These are phyloP conservation scores for Drosophila putrida DNA, from an alignment of 2,888 invertebrate species.

Conservation along the genomic window DNA sequence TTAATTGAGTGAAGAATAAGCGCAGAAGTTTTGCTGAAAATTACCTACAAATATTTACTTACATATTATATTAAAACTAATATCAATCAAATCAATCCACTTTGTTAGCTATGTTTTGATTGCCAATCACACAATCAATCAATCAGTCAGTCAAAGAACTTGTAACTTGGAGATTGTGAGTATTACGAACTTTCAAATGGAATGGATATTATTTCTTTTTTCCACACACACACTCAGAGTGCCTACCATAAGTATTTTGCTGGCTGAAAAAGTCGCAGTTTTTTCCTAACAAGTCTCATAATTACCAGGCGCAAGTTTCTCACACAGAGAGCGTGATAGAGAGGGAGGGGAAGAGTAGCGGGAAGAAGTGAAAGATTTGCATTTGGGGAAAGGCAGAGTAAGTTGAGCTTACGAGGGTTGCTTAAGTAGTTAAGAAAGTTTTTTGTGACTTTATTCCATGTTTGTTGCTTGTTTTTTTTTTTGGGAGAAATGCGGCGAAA, in stretches of 20 bases:
- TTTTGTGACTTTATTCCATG: conserved; percentile 44
- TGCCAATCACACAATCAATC: background rate
- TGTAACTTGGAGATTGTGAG: background rate
- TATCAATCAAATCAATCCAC: too few species aligned
- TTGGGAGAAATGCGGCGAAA: conserved; percentile 35
- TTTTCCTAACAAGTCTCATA: conserved; percentile 39
- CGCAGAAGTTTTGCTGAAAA: too few species aligned
- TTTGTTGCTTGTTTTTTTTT: conserved; percentile 30
- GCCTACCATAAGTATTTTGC: conserved; percentile 16
- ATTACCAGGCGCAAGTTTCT: conserved; percentile 50
- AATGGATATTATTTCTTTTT: background rate
- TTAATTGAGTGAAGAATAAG: too few species aligned
- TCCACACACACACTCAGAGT: background rate
- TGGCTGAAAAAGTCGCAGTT: conserved; percentile 33
- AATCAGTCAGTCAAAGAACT: background rate
- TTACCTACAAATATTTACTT: too few species aligned
- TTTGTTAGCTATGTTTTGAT: too few species aligned
- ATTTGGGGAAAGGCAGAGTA: background rate
- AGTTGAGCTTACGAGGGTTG: background rate
- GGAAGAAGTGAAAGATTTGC: background rate
- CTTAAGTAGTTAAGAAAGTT: conserved; percentile 50
- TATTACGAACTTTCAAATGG: background rate
- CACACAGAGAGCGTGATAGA: background rate
- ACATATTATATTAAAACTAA: background rate
- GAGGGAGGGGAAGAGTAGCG: background rate